phyloP scores from a whole-genome alignment of 2,113 vertebrate species.

The Cacatua alba region DNA sequence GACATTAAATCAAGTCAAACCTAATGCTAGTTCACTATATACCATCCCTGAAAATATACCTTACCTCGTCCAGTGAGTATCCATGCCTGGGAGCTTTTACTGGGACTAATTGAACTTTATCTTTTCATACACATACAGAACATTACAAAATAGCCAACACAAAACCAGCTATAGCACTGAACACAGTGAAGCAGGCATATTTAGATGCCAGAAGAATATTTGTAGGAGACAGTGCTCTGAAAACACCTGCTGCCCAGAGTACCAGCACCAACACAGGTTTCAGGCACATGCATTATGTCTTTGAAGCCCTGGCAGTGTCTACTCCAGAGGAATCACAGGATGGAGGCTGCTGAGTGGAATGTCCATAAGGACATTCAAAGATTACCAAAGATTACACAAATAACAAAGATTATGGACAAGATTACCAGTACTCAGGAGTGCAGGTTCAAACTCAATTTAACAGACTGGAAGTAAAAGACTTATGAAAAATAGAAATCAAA shows the following conservation, averaged over 20 bases:
- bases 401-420: background rate
- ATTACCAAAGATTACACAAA: background rate
- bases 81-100: background rate
- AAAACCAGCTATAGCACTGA: background rate
- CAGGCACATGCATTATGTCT: background rate
- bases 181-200: background rate
- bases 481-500: background rate
- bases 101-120: background rate
- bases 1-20: background rate
- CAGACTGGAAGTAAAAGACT: background rate
- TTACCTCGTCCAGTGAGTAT: accelerated
- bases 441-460: background rate
- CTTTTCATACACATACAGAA: background rate
- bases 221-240: background rate
- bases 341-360: background rate
- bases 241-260: background rate
- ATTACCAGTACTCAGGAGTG: background rate
- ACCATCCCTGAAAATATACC: background rate
- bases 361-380: background rate
- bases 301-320: background rate
- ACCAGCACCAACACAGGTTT: background rate
- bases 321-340: background rate
- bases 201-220: background rate
- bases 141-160: background rate
- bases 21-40: background rate